Conservation (phyloP, 2,888 invertebrate species). For the Amiota communis region DNA sequence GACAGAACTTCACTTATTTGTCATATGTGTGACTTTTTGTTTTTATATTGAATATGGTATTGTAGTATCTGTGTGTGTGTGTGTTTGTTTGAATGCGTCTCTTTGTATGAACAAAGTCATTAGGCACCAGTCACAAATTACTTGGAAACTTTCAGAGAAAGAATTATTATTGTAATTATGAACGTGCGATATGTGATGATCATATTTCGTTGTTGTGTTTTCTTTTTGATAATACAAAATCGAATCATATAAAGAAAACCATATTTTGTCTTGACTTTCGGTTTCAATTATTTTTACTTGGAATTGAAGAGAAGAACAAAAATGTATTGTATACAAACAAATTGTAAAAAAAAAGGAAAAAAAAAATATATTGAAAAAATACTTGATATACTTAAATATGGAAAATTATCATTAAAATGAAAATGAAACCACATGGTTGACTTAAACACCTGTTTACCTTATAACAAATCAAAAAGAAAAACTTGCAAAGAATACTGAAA, state of each 20-base stretch:
- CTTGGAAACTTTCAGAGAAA: conserved; percentile 11
- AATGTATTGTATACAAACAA: no score
- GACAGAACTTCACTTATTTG: neutral
- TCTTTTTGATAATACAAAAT: neutral
- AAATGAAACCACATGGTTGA: no score
- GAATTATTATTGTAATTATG: conserved; percentile 3
- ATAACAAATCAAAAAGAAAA: conserved; percentile 11
- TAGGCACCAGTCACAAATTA: conserved; percentile 23
- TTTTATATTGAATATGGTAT: conserved; percentile 27
- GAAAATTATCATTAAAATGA: no score
- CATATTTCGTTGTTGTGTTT: neutral
- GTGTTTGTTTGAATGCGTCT: neutral
- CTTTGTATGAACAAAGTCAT: conserved; percentile 20
- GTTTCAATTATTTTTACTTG: neutral
- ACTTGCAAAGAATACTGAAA: neutral
- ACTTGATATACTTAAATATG: no score
- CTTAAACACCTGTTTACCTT: neutral
- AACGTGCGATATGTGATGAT: conserved; percentile 15
- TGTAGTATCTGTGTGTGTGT: neutral
- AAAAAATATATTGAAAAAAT: no score
- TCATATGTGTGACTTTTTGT: conserved; percentile 27
- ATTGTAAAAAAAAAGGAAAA: no score
- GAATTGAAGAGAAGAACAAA: neutral
- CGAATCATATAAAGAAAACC: neutral
- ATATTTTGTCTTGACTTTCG: neutral